Conservation (phyloP, 2,113 vertebrate genomes). For the Nymphicus hollandicus region DNA sequence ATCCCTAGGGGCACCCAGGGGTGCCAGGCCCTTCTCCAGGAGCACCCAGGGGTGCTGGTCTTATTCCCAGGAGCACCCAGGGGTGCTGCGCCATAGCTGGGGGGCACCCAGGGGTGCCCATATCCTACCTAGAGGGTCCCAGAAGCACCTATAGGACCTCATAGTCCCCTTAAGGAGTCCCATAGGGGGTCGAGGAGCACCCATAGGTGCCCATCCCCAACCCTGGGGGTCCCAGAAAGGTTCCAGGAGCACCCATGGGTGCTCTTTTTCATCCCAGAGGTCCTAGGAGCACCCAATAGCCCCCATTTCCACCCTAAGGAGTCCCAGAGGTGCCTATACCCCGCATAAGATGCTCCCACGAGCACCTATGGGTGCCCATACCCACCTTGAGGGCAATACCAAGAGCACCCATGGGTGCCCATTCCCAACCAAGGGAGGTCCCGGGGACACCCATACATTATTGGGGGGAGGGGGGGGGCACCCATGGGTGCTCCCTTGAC, state of each 20-base stretch:
- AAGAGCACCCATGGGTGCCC: too few species aligned
- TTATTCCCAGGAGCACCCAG: not conserved
- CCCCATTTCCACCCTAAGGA: too few species aligned
- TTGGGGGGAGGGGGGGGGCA: not conserved
- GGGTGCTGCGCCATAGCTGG: not conserved
- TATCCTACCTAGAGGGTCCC: rapidly evolving
- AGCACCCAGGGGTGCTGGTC: not conserved
- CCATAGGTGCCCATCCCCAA: not conserved
- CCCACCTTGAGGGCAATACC: too few species aligned
- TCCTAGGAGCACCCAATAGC: not conserved
- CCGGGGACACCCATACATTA: not conserved
- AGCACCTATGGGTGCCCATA: not conserved
- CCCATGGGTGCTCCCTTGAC: not conserved
- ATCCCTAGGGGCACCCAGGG: not conserved
- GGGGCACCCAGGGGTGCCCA: not conserved
- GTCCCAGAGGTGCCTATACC: rapidly evolving
- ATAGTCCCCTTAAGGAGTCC: rapidly evolving
- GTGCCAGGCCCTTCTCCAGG: not conserved
- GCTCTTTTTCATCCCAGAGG: not conserved
- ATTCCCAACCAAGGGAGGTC: too few species aligned
- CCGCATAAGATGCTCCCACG: too few species aligned
- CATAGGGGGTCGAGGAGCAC: not conserved
- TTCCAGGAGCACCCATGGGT: not conserved
- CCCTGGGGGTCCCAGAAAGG: not conserved
- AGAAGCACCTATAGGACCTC: rapidly evolving